These are phyloP conservation scores for Poeciliopsis presidionis DNA, from an alignment of 2,797 vertebrate genomes.

Conservation along the genomic window DNA sequence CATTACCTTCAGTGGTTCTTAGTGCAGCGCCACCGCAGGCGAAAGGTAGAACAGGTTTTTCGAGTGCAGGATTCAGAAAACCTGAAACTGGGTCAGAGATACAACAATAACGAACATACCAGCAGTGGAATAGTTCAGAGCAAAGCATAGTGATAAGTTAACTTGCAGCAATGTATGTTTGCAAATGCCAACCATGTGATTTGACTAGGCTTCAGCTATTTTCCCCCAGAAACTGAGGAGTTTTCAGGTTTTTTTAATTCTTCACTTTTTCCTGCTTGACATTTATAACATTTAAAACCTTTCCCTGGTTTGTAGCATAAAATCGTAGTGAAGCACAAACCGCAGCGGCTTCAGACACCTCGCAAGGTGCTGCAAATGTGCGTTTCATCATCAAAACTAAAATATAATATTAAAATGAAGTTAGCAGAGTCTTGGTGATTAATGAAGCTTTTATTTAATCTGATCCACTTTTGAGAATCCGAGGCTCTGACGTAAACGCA, in stretches of 20 bases:
- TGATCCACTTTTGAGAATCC: slow-evolving; percentile 25
- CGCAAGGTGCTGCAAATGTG: background rate
- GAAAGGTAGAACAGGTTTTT: no score
- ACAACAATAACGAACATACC: background rate
- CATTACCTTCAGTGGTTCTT: no score
- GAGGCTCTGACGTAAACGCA: slow-evolving; percentile 34
- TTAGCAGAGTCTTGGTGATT: slow-evolving; percentile 20
- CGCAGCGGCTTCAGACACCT: background rate
- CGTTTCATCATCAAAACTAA: background rate
- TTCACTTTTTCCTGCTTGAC: background rate
- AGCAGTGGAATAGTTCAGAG: background rate
- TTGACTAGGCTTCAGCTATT: background rate
- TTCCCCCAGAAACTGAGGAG: background rate
- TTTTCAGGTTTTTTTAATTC: background rate
- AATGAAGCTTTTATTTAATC: slow-evolving; percentile 26
- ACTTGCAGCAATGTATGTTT: background rate
- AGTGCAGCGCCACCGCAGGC: no score
- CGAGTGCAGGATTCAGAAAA: background rate
- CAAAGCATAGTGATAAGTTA: background rate
- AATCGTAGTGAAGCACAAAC: background rate
- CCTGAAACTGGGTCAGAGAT: background rate
- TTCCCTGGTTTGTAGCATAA: background rate
- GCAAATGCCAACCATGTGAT: background rate
- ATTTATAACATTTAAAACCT: background rate
- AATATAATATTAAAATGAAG: background rate